Conservation (phyloP, 2,888 invertebrate genomes). For the Ophion obscuratus region DNA sequence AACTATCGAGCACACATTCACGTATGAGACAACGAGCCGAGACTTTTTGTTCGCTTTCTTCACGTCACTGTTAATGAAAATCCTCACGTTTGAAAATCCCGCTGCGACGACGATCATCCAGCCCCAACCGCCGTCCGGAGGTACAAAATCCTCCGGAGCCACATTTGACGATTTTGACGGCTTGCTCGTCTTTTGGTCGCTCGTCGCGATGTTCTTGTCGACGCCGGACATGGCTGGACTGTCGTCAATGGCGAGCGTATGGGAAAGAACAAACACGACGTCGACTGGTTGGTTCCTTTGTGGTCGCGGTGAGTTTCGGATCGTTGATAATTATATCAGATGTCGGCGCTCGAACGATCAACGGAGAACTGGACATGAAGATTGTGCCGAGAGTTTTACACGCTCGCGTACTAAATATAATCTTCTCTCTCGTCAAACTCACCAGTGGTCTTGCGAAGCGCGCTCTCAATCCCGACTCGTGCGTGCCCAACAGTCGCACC, state of each 20-base stretch:
- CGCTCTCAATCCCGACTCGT: constrained; percentile 36
- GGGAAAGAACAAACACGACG: not conserved
- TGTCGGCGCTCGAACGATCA: constrained; percentile 49
- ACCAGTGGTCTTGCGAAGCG: constrained; percentile 28
- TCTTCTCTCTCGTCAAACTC: constrained; percentile 50
- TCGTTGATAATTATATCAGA: constrained; percentile 26
- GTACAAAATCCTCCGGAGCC: constrained; percentile 85
- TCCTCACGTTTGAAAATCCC: constrained; percentile 90
- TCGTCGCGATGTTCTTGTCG: constrained; percentile 6
- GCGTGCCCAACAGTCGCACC: constrained; percentile 20
- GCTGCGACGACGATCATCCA: constrained; percentile 90
- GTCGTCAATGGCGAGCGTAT: too few relatives aligned
- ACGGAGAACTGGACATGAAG: constrained; percentile 57
- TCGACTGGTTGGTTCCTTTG: not conserved
- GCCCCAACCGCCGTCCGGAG: constrained; percentile 92
- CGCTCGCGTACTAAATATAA: constrained; percentile 40
- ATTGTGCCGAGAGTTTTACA: constrained; percentile 37
- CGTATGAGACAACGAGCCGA: not conserved
- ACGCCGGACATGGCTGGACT: not conserved
- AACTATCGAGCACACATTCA: constrained; percentile 85
- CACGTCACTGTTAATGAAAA: not conserved
- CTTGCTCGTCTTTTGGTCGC: not conserved
- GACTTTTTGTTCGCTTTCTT: too few relatives aligned
- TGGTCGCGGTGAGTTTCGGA: not conserved
- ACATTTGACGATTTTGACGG: constrained; percentile 35